These are phyloP conservation scores for Sebastolobus alascanus DNA, from an alignment of 2,797 vertebrate species.

Conservation along the genomic window DNA sequence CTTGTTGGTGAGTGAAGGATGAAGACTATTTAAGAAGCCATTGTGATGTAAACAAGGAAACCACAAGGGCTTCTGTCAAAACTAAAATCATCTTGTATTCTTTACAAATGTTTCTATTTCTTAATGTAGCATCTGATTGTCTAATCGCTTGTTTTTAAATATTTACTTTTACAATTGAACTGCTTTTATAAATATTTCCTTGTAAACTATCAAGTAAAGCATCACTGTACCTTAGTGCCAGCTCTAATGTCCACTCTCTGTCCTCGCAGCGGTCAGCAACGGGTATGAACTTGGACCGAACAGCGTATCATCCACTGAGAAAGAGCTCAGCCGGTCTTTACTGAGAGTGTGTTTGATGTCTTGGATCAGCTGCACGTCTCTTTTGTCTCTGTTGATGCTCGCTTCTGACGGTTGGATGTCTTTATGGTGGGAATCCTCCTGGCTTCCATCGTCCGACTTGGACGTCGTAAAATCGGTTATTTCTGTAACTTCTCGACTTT, in stretches of 20 bases:
- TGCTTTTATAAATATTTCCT: background rate
- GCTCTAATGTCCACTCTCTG: conserved; percentile 74
- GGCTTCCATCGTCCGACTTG: conserved; percentile 64
- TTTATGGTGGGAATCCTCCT: conserved; percentile 28
- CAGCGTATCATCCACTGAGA: conserved; percentile 72
- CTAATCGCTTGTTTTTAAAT: background rate
- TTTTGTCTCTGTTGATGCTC: conserved; percentile 25
- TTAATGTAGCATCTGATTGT: conserved; percentile 29
- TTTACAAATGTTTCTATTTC: background rate
- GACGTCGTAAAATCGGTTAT: conserved; percentile 55
- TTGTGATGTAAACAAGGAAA: conserved; percentile 45
- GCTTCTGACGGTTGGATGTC: conserved; percentile 26
- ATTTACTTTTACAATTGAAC: background rate
- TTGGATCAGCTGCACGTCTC: conserved; percentile 48
- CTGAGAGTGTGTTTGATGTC: conserved; percentile 68
- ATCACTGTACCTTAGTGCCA: background rate
- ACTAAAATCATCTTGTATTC: background rate
- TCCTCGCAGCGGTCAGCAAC: conserved; percentile 62
- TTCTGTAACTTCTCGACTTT: conserved; percentile 58
- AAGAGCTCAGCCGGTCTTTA: conserved; percentile 69
- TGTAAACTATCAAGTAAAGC: conserved; percentile 10
- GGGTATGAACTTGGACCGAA: conserved; percentile 72
- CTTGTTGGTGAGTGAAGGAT: conserved; percentile 14
- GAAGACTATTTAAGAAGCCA: conserved; percentile 8
- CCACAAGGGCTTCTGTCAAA: conserved; percentile 7